These are phyloP conservation scores for Danio kyathit DNA, from an alignment of 2,797 vertebrate genomes.

Conservation along the genomic window DNA sequence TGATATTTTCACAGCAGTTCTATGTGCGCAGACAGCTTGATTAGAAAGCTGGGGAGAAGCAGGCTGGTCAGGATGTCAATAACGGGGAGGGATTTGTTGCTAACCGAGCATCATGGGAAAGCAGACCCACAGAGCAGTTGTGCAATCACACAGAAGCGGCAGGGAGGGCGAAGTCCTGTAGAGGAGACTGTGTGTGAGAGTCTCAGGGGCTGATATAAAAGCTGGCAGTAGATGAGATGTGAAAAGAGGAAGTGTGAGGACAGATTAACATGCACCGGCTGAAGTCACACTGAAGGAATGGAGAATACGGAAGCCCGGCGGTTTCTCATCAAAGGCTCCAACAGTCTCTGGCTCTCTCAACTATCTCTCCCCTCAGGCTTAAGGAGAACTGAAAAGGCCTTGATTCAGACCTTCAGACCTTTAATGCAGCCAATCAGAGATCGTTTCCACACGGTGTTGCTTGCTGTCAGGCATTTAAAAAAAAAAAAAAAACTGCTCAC, in stretches of 20 bases:
- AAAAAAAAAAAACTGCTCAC: too few relatives aligned
- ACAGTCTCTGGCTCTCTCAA: conserved; percentile 23
- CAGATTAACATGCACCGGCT: conserved; percentile 57
- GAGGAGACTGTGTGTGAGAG: conserved; percentile 20
- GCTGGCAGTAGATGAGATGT: conserved; percentile 65
- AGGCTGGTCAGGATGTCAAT: conserved; percentile 34
- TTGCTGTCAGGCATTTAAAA: background rate
- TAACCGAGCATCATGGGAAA: conserved; percentile 29
- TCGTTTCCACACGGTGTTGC: conserved; percentile 31
- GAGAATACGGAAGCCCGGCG: conserved; percentile 47
- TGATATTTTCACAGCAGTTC: conserved; percentile 13
- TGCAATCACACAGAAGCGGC: conserved; percentile 36
- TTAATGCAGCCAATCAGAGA: conserved; percentile 30
- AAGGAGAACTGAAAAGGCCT: conserved; percentile 4
- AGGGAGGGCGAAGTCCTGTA: background rate
- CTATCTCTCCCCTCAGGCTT: conserved; percentile 14
- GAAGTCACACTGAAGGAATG: conserved; percentile 45
- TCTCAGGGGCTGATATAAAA: conserved; percentile 47
- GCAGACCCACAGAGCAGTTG: conserved; percentile 17
- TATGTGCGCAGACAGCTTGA: conserved; percentile 28
- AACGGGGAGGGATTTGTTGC: conserved; percentile 9
- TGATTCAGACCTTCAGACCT: conserved; percentile 8
- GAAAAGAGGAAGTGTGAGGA: conserved; percentile 53
- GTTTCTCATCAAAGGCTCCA: conserved; percentile 50
- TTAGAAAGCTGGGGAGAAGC: conserved; percentile 23